Conservation (phyloP, 53 echinoderm and acorn worm species). For the Paracentrotus lividus region DNA sequence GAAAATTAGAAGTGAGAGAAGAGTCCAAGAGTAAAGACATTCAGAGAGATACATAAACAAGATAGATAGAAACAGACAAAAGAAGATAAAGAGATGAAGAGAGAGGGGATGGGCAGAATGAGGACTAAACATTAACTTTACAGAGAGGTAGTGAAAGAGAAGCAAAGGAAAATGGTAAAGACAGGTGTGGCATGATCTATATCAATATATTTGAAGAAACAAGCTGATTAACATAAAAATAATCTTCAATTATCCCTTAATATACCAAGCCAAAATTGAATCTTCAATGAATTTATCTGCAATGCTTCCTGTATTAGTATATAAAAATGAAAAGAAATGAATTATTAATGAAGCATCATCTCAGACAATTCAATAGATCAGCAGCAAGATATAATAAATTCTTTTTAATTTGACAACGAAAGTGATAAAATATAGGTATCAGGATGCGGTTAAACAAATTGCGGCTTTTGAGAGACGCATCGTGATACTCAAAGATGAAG, state of each 20-base stretch:
- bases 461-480: neutral
- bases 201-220: neutral
- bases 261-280: neutral
- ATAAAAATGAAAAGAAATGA: neutral
- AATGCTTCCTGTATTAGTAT: neutral
- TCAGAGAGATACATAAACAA: neutral
- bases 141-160: neutral
- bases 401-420: neutral
- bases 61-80: neutral
- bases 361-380: neutral
- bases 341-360: neutral
- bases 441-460: conserved; percentile 12
- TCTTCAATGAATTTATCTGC: neutral
- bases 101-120: neutral
- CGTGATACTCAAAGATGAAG: neutral
- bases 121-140: neutral
- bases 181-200: neutral
- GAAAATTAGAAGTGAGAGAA: neutral
- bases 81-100: neutral
- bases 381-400: neutral
- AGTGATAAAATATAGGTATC: neutral
- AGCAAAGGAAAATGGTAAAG: neutral
- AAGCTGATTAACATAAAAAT: neutral
- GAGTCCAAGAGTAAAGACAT: too few species aligned
- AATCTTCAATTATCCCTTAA: neutral